These are phyloP conservation scores for Doryteuthis pealeii DNA, from an alignment of 1,140 invertebrate genomes.

Conservation along the genomic window DNA sequence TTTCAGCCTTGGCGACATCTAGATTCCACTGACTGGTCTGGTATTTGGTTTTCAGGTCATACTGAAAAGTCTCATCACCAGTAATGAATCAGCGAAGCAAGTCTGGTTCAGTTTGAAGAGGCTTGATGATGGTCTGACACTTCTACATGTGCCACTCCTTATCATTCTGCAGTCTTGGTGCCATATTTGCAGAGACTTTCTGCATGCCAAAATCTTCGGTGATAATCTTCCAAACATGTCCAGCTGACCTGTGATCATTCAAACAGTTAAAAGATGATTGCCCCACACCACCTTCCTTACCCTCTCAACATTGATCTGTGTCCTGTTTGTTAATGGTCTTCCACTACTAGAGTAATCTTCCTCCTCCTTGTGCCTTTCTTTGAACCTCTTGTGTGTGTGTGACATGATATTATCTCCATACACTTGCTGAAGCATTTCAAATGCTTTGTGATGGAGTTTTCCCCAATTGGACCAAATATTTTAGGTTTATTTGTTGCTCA, in stretches of 20 bases:
- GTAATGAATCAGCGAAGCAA: too few relatives aligned
- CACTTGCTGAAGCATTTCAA: not conserved
- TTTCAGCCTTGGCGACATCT: not conserved
- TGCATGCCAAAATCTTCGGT: not conserved
- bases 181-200: not conserved
- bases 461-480: too few relatives aligned
- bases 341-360: not conserved
- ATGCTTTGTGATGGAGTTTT: not conserved
- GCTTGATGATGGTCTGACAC: not conserved
- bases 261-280: not conserved
- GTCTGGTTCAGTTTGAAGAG: conserved; percentile 8
- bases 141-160: not conserved
- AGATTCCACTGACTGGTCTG: not conserved
- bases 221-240: conserved; percentile 7
- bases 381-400: not conserved
- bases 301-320: not conserved
- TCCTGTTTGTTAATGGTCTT: not conserved
- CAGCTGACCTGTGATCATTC: not conserved
- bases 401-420: too few relatives aligned
- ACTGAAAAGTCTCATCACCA: conserved; percentile 4
- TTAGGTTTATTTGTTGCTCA: too few relatives aligned
- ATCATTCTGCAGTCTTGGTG: not conserved
- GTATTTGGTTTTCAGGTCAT: not conserved
- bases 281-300: not conserved
- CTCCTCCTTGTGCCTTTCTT: not conserved